These are phyloP conservation scores for Halyomorpha halys DNA, from an alignment of 1,140 invertebrate genomes.

Conservation along the genomic window DNA sequence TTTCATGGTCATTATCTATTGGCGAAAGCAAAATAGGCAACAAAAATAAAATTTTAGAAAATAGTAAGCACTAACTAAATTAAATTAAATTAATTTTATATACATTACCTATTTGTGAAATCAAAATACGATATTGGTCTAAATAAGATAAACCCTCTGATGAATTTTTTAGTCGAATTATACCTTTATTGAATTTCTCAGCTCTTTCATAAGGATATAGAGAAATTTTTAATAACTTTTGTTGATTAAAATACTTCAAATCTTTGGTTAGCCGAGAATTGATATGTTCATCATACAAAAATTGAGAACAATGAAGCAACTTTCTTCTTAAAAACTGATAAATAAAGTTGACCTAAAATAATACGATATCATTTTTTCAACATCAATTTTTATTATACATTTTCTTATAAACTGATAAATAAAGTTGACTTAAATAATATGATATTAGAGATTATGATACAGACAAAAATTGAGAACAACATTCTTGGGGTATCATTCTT, in stretches of 20 bases:
- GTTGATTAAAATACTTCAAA: conserved; percentile 58
- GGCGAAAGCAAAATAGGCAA: no score
- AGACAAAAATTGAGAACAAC: no score
- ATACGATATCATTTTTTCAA: no score
- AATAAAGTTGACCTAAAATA: conserved; percentile 72
- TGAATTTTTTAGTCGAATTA: conserved; percentile 77
- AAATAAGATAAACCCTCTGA: conserved; percentile 77
- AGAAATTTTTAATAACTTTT: conserved; percentile 43
- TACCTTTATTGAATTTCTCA: conserved; percentile 88
- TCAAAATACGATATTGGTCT: conserved; percentile 83
- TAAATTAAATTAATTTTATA: conserved; percentile 30
- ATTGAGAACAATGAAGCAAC: conserved; percentile 92
- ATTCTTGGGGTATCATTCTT: no score
- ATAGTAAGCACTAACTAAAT: no score
- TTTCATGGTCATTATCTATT: no score
- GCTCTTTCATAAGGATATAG: conserved; percentile 79
- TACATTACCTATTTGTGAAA: conserved; percentile 74
- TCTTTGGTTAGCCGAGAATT: conserved; percentile 91
- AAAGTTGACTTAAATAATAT: conserved; percentile 63
- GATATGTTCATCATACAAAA: conserved; percentile 96
- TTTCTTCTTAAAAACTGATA: conserved; percentile 94
- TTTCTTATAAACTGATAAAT: conserved; percentile 91
- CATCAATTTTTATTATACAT: no score
- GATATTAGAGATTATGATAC: no score
- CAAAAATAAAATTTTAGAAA: no score